A percentile compares a stretch with the other conserved stretches of the same genome.
Conservation (phyloP, 1,140 invertebrate species). For the Apis cerana region DNA sequence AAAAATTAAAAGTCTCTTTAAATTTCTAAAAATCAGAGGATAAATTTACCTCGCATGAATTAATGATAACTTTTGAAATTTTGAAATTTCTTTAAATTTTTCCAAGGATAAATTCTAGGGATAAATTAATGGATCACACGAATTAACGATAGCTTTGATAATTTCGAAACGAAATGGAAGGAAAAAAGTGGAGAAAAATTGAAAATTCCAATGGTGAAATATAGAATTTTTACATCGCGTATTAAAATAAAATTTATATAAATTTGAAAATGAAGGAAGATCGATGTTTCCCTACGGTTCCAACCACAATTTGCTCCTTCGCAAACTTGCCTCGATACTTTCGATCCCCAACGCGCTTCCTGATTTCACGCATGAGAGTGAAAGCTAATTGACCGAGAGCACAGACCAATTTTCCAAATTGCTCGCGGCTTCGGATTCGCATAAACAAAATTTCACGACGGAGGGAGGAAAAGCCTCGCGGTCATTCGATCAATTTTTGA, state of each 20-base stretch:
- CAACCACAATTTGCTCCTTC: too few species aligned
- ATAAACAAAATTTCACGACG: neutral
- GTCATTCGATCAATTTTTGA: neutral
- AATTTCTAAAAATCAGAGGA: too few species aligned
- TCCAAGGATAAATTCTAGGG: too few species aligned
- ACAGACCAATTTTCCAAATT: neutral
- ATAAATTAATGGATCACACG: too few species aligned
- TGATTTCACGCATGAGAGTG: neutral
- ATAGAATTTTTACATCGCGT: neutral
- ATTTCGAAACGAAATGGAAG: too few species aligned
- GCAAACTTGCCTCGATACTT: neutral
- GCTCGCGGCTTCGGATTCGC: neutral
- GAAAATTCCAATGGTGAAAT: neutral
- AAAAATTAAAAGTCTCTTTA: too few species aligned
- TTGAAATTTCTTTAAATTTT: too few species aligned
- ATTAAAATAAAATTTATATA: neutral
- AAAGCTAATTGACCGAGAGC: slow-evolving; percentile 4
- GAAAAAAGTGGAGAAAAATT: neutral
- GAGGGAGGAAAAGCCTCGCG: neutral
- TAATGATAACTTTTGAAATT: too few species aligned
- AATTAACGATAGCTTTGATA: too few species aligned
- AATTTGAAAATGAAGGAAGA: neutral
- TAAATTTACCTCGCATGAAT: too few species aligned
- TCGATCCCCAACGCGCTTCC: neutral
- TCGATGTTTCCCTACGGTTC: neutral